Evolutionary conservation across 1,140 invertebrate genomes (phyloP), one percentile per base, ranked within the genome.

Genomic region (Eubasilissa regina): DNA sequence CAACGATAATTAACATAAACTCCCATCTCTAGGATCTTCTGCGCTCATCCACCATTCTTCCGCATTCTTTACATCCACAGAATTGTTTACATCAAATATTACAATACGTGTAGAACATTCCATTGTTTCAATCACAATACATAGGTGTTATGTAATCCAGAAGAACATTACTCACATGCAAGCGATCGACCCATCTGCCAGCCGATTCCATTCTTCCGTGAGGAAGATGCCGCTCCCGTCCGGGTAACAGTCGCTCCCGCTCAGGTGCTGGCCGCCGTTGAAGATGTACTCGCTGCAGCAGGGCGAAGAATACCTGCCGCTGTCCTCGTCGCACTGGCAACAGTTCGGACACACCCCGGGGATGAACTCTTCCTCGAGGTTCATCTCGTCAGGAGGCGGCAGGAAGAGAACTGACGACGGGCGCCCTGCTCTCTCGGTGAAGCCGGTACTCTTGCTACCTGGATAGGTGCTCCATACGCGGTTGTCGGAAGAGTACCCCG

Each of bases 231-330:
- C 56, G 35, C 70, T 74, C 11, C 53, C 70, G 4, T 62, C 58
- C 11, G 74, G 55, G 17, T 25, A 75, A 17, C 74, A 75, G 11
- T 75, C 73, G 21, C 87, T 87, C 35, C 85, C 86, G 74, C 86
- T 86, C 70, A 87, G 87, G 79, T 89, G 88, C 77, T 88, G 87
- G 4, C 87, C 87, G 17, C 87, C 88, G 66, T 89, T 89, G 85
- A 89, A 89, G 72, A 89, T 89, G 75, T 87, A 87, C 68, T 89
- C 88, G 6, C 87, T 89, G 77, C 88, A 89, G 82, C 88, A 89
- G 1, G 87, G 85, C 0, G 88, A 89, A 7, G 87, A 88, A 75
- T 85, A 89, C 35, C 87, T 81, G 1, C 88, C 87, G 68, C 87
- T 87, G 74, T 89, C 87, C 4, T 85, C 82, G 21, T 86, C 87